Evolutionary conservation across 2,113 vertebrate genomes (phyloP).

Genomic region (Hystrix cristata): DNA sequence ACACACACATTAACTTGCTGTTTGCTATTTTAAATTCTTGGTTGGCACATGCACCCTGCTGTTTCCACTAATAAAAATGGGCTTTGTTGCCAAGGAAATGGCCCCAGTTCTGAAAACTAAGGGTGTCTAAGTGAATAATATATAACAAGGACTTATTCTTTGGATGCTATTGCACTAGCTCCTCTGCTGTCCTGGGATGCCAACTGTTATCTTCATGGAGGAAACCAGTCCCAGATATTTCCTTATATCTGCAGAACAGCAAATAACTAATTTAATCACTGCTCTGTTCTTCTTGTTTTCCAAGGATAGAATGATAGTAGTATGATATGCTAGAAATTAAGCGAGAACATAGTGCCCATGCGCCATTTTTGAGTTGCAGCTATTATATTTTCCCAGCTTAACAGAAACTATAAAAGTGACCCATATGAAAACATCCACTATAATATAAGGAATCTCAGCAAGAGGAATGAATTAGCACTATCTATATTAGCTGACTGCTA

Average conservation of each 20-base stretch:
- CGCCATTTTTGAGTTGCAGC: neutral
- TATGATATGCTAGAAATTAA: neutral
- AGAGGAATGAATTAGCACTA: neutral
- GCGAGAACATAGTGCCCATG: neutral
- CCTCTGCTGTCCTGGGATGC: neutral
- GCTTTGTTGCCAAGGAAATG: neutral
- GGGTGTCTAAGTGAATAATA: neutral
- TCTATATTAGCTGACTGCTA: neutral
- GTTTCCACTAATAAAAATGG: neutral
- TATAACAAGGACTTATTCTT: neutral
- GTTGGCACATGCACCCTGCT: neutral
- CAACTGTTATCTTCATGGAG: too few relatives aligned
- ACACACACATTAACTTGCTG: neutral
- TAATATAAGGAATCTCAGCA: neutral
- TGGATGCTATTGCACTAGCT: neutral
- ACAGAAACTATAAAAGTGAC: neutral
- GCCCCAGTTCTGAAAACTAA: neutral
- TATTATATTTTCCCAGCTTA: neutral
- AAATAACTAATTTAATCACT: neutral
- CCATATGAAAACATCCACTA: neutral
- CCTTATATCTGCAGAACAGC: neutral
- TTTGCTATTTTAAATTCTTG: slow-evolving; percentile 50
- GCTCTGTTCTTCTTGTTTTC: neutral
- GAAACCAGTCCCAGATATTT: neutral
- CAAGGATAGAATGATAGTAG: neutral